Percentiles rank a stretch among this genome's conserved stretches.
These are phyloP conservation scores for Otis tarda DNA, from an alignment of 2,113 vertebrate genomes.

Conservation along the genomic window DNA sequence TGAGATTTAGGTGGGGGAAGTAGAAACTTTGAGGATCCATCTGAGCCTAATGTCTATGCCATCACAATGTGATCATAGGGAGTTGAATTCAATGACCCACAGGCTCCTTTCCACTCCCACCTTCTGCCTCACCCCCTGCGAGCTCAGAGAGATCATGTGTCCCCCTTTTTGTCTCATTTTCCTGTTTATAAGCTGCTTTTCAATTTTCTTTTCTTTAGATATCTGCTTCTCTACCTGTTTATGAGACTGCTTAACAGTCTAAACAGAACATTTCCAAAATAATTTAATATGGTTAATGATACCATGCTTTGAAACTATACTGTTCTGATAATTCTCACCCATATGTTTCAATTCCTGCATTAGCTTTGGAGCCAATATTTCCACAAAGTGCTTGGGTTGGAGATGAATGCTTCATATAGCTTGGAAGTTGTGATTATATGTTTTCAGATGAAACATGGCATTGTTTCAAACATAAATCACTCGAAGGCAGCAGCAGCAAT, in stretches of 20 bases:
- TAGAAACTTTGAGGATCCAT: not conserved
- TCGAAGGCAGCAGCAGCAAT: not conserved
- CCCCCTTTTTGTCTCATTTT: not conserved
- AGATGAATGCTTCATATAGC: not conserved
- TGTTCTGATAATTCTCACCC: not conserved
- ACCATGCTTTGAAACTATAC: not conserved
- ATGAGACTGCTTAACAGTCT: not conserved
- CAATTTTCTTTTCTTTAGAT: not conserved
- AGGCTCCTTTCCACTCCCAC: not conserved
- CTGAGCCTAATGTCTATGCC: accelerated
- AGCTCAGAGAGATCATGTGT: not conserved
- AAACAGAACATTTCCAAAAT: not conserved
- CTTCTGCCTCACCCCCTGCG: accelerated
- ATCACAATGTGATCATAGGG: not conserved
- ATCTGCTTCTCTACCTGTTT: not conserved
- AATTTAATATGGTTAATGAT: not conserved
- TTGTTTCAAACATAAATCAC: not conserved
- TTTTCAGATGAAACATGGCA: not conserved
- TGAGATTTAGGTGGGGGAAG: not conserved
- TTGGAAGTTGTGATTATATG: not conserved
- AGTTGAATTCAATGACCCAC: not conserved
- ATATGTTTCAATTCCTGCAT: not conserved
- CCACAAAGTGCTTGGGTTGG: not conserved
- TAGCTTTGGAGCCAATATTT: not conserved
- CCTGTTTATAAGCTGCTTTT: not conserved